Evolutionary conservation across 2,113 vertebrate genomes (phyloP).

Genomic region (Calidris pygmaea): DNA sequence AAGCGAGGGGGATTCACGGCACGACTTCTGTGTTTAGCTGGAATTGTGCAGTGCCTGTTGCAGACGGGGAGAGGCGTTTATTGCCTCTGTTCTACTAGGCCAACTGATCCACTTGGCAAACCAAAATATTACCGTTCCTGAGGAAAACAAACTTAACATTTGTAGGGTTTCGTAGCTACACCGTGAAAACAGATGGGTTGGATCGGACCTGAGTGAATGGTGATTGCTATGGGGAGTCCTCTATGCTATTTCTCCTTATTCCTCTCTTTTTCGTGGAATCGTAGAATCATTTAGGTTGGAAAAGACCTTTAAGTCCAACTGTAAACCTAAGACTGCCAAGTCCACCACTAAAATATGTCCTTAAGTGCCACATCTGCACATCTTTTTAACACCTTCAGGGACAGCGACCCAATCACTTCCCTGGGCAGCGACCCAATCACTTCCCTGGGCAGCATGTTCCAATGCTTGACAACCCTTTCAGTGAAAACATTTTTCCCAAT

Average conservation of each 20-base stretch:
- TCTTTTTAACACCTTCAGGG: background rate
- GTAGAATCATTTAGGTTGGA: background rate
- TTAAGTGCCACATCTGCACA: background rate
- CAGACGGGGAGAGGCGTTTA: background rate
- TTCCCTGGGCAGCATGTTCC: background rate
- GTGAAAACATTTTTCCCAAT: background rate
- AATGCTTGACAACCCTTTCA: accelerated
- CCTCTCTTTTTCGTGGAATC: background rate
- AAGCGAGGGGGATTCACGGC: background rate
- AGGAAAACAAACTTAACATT: background rate
- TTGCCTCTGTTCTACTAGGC: background rate
- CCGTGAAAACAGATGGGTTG: background rate
- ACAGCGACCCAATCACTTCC: background rate
- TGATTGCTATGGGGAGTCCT: background rate
- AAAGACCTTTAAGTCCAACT: background rate
- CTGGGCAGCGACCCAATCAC: background rate
- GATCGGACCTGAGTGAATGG: background rate
- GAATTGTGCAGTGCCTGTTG: background rate
- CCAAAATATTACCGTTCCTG: background rate
- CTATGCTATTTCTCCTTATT: background rate
- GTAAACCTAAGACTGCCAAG: background rate
- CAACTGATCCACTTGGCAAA: background rate
- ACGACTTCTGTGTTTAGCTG: background rate
- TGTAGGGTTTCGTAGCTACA: background rate
- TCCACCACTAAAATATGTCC: background rate